These are phyloP conservation scores for Morone chrysops DNA, from an alignment of 2,113 vertebrate genomes.

Conservation along the genomic window DNA sequence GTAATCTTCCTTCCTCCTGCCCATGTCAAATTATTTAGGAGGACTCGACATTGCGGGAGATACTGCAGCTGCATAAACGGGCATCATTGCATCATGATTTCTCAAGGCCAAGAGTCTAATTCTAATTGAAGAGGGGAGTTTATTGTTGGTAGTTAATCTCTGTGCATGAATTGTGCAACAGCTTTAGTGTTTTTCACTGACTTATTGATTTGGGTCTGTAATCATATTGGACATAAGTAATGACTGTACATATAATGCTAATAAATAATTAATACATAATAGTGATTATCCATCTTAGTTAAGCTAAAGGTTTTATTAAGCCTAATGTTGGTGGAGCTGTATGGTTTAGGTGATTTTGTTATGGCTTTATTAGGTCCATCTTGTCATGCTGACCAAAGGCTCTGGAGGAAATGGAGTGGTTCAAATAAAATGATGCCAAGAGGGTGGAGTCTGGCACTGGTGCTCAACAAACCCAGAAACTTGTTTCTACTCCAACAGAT, in stretches of 20 bases:
- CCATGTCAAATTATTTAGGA: slow-evolving; percentile 80
- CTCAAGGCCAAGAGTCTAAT: slow-evolving; percentile 29
- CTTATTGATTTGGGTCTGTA: slow-evolving; percentile 8
- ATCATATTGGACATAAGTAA: not conserved
- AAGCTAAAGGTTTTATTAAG: not conserved
- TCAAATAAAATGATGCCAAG: not conserved
- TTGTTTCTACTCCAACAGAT: not conserved
- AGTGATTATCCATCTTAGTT: not conserved
- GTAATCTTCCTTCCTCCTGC: slow-evolving; percentile 75
- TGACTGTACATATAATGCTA: slow-evolving; percentile 1
- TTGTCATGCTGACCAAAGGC: not conserved
- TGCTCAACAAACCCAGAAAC: not conserved
- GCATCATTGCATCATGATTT: slow-evolving; percentile 51
- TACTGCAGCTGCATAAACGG: slow-evolving; percentile 57
- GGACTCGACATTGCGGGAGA: slow-evolving; percentile 57
- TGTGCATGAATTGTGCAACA: slow-evolving; percentile 6
- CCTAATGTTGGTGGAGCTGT: not conserved
- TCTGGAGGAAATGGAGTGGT: not conserved
- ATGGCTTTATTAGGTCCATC: not conserved
- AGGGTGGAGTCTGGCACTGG: not conserved
- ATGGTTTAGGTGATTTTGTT: not conserved
- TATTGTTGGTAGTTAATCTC: slow-evolving; percentile 37
- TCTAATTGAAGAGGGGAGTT: slow-evolving; percentile 39
- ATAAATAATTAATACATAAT: not conserved
- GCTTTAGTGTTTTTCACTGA: not conserved